Base-by-base conservation (phyloP, 2,888 invertebrate genomes). In the Xestia rhomboidea region DNA sequence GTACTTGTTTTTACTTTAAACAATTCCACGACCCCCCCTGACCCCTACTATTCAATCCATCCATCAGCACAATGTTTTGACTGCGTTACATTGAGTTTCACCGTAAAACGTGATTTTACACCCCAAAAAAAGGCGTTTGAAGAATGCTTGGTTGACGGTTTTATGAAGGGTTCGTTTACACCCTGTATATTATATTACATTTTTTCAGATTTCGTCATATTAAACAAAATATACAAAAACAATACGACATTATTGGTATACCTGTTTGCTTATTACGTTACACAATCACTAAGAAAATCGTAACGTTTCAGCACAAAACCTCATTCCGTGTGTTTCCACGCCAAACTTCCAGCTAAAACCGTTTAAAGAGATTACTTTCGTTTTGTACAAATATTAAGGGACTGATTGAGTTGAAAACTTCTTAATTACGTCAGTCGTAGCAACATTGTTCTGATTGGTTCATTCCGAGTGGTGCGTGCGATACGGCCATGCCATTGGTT, bases 401-500 rank as follows among this genome's bases (percentile, higher is more conserved):
- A 87, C 89, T 92, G 93, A 94, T 95, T 93, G 92, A 94, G 94
- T 94, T 93, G 91, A 89, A 90, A 95, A 95, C 92, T 95, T 92
- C 89, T 89, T 89, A 93, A 92, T 92, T 92, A 90, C 90, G 84
- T 88, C 82, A 88, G 82, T 87, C 72, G 69, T 76, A 82, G 81
- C 77, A 81, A 84, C 85, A 83, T 81, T 84, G 81, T 84, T 84
- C 83, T 82, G 82, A 89, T 88, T 86, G 89, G 85, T 82, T 86
- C 69, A 83, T 76, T 83, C 57, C 68, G 34, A 67, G 62, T 71
- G 34, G 73, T 83, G 84, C 82, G 87, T 86, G 75, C 81, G 84
- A 81, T 82, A 78, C 74, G 72, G 73, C 68, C 57, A 74, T 73
- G 24, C 77, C 68, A 82, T 79, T 87, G 82, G 70, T 57, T 75